A percentile compares a stretch with the other conserved stretches of the same genome.
phyloP scores from a whole-genome alignment of 2,797 vertebrate genomes.

The Pampus argenteus region DNA sequence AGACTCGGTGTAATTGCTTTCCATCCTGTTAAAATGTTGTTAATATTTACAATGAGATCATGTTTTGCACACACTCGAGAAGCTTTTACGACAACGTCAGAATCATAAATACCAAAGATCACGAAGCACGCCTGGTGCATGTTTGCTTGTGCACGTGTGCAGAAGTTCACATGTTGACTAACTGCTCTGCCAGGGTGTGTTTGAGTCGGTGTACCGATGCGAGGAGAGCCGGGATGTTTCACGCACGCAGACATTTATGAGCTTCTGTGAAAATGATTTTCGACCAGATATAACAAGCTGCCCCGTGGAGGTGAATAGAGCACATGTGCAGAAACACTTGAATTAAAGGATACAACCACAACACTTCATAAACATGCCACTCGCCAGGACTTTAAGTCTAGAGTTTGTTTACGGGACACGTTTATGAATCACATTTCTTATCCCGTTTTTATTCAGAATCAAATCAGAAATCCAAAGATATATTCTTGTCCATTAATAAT shows the following conservation, averaged over 20 bases:
- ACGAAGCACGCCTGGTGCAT: conserved; percentile 13
- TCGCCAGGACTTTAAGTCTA: too few relatives aligned
- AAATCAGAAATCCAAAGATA: not conserved
- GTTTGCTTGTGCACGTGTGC: not conserved
- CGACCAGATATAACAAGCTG: conserved; percentile 14
- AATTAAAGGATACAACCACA: conserved; percentile 29
- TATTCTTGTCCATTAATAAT: not conserved
- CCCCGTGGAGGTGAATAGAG: conserved; percentile 30
- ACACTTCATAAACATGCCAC: conserved; percentile 43
- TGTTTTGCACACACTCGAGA: conserved; percentile 32
- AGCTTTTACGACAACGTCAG: conserved; percentile 36
- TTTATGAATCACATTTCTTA: too few relatives aligned
- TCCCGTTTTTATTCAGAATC: too few relatives aligned
- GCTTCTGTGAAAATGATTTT: conserved; percentile 33
- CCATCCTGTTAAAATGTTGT: conserved; percentile 59
- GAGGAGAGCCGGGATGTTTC: not conserved
- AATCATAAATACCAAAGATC: conserved; percentile 40
- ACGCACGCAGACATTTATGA: conserved; percentile 45
- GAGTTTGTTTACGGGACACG: too few relatives aligned
- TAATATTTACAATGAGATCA: conserved; percentile 63
- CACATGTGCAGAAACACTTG: conserved; percentile 40
- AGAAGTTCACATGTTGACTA: conserved; percentile 3
- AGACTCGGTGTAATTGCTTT: conserved; percentile 56
- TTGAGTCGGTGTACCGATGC: conserved; percentile 28
- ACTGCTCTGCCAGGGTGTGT: conserved; percentile 6